Percentiles rank a stretch among this genome's conserved stretches.
Conservation (phyloP, 2,797 vertebrate species). For the Bufotes viridis region DNA sequence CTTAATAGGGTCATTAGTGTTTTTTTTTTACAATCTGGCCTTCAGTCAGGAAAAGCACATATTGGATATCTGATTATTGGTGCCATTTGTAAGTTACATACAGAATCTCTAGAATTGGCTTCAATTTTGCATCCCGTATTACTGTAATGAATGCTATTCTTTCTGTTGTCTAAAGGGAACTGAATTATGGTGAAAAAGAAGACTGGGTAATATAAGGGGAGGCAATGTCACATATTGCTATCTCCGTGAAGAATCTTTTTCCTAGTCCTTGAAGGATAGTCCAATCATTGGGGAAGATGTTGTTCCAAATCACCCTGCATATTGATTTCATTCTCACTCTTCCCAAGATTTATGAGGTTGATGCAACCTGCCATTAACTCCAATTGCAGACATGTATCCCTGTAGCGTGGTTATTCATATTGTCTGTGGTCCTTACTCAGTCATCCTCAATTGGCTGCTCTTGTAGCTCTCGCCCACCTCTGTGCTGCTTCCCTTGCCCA, state of each 20-base stretch:
- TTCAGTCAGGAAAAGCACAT: neutral
- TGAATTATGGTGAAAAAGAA: neutral
- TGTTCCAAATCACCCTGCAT: neutral
- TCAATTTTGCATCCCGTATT: neutral
- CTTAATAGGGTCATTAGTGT: constrained; percentile 42
- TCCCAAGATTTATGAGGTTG: neutral
- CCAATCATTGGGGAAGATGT: neutral
- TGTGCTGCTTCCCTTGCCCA: no score
- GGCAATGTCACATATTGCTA: neutral
- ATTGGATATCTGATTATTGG: neutral
- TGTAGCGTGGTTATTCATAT: neutral
- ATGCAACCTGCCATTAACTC: neutral
- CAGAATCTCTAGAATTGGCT: neutral
- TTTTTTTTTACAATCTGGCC: constrained; percentile 16
- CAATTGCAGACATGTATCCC: neutral
- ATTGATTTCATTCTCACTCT: neutral
- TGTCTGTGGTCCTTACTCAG: neutral
- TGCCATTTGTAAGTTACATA: neutral
- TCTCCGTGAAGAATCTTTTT: neutral
- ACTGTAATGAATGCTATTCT: neutral
- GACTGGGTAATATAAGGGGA: neutral
- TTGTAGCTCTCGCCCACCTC: no score
- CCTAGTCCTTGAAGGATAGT: neutral
- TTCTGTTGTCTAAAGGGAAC: neutral
- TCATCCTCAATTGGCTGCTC: neutral